Evolutionary conservation across 2,113 vertebrate species (phyloP).

Genomic region (Zosterops pallidus): DNA sequence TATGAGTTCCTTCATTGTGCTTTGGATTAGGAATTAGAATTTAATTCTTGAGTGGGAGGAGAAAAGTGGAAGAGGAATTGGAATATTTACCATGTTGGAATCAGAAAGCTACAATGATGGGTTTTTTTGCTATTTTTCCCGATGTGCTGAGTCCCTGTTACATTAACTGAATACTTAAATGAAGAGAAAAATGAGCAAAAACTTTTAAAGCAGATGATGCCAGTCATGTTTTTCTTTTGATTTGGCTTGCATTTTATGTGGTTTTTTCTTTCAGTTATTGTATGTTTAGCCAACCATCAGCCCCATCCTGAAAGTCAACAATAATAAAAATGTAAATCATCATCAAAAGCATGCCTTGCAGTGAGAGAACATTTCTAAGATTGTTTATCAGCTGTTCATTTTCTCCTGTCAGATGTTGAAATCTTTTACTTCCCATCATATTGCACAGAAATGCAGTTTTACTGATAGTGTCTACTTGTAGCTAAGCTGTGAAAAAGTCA

Average conservation of each 20-base stretch:
- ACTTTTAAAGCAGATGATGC: neutral
- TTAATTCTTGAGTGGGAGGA: neutral
- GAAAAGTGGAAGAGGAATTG: neutral
- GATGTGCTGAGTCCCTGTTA: neutral
- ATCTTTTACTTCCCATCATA: slow-evolving; percentile 75
- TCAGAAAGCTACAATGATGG: neutral
- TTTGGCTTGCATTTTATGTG: slow-evolving; percentile 15
- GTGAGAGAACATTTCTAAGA: slow-evolving; percentile 75
- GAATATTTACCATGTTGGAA: neutral
- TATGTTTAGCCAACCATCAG: slow-evolving; percentile 49
- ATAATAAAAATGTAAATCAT: slow-evolving; percentile 78
- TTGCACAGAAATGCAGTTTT: slow-evolving; percentile 73
- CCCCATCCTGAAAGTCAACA: slow-evolving; percentile 69
- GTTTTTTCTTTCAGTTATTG: slow-evolving; percentile 41
- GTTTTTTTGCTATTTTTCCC: neutral
- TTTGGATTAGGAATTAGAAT: neutral
- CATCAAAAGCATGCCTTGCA: slow-evolving; percentile 64
- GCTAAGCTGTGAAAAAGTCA: slow-evolving; percentile 77
- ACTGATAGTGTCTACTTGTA: slow-evolving; percentile 78
- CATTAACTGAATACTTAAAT: neutral
- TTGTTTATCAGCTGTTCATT: slow-evolving; percentile 79
- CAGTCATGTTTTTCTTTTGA: slow-evolving; percentile 1
- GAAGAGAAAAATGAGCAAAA: neutral
- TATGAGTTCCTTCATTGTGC: neutral
- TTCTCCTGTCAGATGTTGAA: slow-evolving; percentile 78